These are phyloP conservation scores for Poecile montanus DNA, from an alignment of 2,797 vertebrate genomes.

Conservation along the genomic window DNA sequence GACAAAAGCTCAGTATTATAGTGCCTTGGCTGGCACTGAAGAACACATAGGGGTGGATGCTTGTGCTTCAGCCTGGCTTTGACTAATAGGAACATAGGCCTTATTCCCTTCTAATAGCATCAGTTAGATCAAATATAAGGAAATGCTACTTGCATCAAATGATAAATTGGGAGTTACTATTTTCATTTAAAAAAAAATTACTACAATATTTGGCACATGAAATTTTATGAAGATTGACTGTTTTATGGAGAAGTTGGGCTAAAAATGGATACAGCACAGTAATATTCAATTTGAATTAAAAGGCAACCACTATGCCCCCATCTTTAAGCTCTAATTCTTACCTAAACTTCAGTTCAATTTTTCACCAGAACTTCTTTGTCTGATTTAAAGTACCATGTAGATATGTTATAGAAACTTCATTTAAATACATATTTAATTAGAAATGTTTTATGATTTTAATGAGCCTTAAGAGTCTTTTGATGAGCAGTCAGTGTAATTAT, in stretches of 20 bases:
- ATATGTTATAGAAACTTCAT: slow-evolving; percentile 75
- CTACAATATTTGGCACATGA: neutral
- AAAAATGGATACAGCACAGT: neutral
- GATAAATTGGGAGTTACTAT: neutral
- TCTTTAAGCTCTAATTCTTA: slow-evolving; percentile 72
- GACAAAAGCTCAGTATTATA: neutral
- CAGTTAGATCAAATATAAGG: neutral
- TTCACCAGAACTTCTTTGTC: slow-evolving; percentile 68
- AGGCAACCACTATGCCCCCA: neutral
- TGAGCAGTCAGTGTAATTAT: slow-evolving; percentile 79
- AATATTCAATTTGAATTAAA: slow-evolving; percentile 59
- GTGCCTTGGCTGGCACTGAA: neutral
- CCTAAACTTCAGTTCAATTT: slow-evolving; percentile 72
- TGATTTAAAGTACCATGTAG: slow-evolving; percentile 71
- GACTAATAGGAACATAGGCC: neutral
- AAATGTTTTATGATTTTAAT: slow-evolving; percentile 83
- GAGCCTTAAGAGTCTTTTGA: slow-evolving; percentile 80
- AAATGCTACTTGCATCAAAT: neutral
- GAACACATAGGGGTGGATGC: accelerated
- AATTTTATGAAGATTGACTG: neutral
- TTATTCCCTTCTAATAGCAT: neutral
- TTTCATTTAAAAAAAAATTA: neutral
- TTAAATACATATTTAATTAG: slow-evolving; percentile 83
- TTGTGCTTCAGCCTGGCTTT: neutral
- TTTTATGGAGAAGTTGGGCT: neutral